A percentile compares a stretch with the other conserved stretches of the same genome.
These are phyloP conservation scores for Crambe crambe DNA, from an alignment of 37 sponge, comb jelly and placozoan genomes.

Conservation along the genomic window DNA sequence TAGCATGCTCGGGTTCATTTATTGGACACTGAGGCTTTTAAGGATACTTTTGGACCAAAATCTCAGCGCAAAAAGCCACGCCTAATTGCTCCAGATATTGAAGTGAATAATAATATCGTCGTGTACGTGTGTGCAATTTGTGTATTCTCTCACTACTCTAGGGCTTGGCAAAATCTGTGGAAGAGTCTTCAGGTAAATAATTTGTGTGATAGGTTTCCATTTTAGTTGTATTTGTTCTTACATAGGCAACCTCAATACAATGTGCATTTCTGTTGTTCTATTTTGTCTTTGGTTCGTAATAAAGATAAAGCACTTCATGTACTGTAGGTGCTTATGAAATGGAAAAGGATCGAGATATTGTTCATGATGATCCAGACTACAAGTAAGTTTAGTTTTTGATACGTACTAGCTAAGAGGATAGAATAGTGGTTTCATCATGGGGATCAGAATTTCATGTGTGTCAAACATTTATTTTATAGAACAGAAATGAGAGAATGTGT, in stretches of 20 bases:
- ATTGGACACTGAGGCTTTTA: constrained; percentile 92
- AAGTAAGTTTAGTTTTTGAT: constrained; percentile 44
- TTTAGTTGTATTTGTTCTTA: not conserved
- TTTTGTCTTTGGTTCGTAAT: too few species aligned
- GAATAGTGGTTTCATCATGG: not conserved
- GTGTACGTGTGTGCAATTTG: constrained; percentile 3
- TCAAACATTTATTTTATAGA: constrained; percentile 59
- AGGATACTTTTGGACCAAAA: constrained; percentile 93
- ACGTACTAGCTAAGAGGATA: not conserved
- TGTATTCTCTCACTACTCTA: not conserved
- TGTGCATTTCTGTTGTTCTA: not conserved
- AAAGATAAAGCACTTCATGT: not conserved
- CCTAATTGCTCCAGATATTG: constrained; percentile 63
- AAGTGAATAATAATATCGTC: constrained; percentile 36
- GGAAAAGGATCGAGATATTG: constrained; percentile 64
- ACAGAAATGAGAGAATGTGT: constrained; percentile 82
- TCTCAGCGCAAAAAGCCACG: constrained; percentile 86
- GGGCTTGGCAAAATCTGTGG: constrained; percentile 1
- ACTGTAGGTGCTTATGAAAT: constrained; percentile 17
- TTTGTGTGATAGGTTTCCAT: not conserved
- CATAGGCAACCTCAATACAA: not conserved
- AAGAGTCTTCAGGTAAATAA: constrained; percentile 11
- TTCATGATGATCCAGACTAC: constrained; percentile 55
- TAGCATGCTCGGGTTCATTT: constrained; percentile 86
- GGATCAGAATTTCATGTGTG: too few species aligned